Conservation (phyloP, 2,797 vertebrate species). For the Peromyscus nudipes region DNA sequence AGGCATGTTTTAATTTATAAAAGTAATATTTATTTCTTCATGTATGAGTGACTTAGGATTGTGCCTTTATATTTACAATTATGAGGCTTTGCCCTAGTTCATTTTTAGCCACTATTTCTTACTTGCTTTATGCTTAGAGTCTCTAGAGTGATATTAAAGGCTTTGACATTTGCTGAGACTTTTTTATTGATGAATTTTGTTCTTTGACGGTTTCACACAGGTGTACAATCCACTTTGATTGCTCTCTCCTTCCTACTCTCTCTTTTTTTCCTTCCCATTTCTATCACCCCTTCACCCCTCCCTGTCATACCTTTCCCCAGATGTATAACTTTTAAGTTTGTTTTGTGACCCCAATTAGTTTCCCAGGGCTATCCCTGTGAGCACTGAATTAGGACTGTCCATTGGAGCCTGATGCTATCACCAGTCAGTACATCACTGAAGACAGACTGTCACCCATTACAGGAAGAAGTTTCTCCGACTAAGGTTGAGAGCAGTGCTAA, state of each 20-base stretch:
- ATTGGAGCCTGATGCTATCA: not conserved
- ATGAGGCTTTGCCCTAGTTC: not conserved
- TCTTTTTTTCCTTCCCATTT: not conserved
- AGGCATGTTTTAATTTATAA: constrained; percentile 39
- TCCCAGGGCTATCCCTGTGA: not conserved
- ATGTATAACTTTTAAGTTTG: not conserved
- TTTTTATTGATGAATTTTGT: not conserved
- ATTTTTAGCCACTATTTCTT: constrained; percentile 40
- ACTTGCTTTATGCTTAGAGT: constrained; percentile 46
- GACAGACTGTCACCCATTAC: not conserved
- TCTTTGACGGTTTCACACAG: not conserved
- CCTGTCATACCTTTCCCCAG: not conserved
- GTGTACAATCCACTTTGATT: not conserved
- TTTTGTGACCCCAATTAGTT: not conserved
- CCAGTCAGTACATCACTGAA: not conserved
- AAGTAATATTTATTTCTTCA: constrained; percentile 45
- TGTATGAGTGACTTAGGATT: constrained; percentile 40
- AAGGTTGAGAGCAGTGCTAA: not conserved
- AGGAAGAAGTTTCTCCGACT: not conserved
- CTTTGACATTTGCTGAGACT: constrained; percentile 54
- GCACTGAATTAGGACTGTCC: not conserved
- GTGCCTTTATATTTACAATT: constrained; percentile 7
- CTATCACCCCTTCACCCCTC: not conserved
- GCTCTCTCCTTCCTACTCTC: not conserved
- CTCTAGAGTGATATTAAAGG: not conserved